Percentiles rank a stretch among this genome's conserved stretches.
Evolutionary conservation across 2,888 invertebrate species (phyloP).

Genomic region (Apomyelois bistriatella): DNA sequence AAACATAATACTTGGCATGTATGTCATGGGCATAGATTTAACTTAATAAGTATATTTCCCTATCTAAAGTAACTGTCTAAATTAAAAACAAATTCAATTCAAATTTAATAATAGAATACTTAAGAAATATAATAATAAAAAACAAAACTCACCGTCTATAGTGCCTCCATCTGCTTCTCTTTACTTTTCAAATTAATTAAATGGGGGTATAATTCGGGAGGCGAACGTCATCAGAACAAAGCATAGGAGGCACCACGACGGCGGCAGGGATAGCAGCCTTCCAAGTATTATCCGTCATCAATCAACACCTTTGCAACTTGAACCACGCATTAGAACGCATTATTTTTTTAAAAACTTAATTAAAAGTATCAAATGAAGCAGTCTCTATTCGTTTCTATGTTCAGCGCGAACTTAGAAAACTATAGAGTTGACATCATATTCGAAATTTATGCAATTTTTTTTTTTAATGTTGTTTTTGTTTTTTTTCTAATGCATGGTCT

Average conservation of each 20-base stretch:
- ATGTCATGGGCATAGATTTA: no score
- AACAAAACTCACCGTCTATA: constrained; percentile 59
- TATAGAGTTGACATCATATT: no score
- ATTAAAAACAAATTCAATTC: background rate
- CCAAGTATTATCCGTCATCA: constrained; percentile 76
- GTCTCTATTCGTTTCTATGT: background rate
- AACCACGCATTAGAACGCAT: constrained; percentile 40
- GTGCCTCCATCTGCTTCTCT: constrained; percentile 64
- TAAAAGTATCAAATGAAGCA: background rate
- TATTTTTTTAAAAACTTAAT: constrained; percentile 14
- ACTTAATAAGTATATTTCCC: no score
- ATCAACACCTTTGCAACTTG: constrained; percentile 55
- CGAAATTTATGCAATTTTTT: no score
- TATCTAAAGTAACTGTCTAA: background rate
- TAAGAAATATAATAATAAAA: constrained; percentile 8
- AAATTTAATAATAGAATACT: background rate
- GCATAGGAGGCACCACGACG: constrained; percentile 77
- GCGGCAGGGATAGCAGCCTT: constrained; percentile 54
- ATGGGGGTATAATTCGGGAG: constrained; percentile 27
- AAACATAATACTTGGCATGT: no score
- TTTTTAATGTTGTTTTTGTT: background rate
- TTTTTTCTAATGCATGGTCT: constrained; percentile 32
- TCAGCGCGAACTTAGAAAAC: background rate
- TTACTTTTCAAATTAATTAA: constrained; percentile 16
- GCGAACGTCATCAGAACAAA: constrained; percentile 76